These are phyloP conservation scores for Sphenodon punctatus DNA, from an alignment of 2,797 vertebrate genomes.

Conservation along the genomic window DNA sequence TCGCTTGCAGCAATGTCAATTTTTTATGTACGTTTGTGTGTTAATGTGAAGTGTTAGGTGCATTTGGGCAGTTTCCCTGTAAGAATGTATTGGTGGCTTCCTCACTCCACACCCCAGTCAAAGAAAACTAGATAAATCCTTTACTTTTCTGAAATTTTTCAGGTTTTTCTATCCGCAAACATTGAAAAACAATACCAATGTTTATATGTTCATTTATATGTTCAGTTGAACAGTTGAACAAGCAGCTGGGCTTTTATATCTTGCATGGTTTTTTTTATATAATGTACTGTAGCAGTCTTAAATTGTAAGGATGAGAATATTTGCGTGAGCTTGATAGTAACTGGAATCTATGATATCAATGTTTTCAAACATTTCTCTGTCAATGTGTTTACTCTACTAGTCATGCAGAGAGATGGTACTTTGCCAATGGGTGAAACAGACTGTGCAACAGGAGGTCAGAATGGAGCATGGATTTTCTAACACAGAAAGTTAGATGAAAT, in stretches of 20 bases:
- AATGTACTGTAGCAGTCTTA: neutral
- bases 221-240: constrained; percentile 4
- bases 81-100: neutral
- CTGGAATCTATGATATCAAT: constrained; percentile 36
- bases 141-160: neutral
- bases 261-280: constrained; percentile 3
- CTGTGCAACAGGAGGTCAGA: constrained; percentile 37
- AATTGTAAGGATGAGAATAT: constrained; percentile 24
- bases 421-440: constrained; percentile 44
- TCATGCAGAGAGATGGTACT: constrained; percentile 59
- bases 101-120: neutral
- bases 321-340: constrained; percentile 33
- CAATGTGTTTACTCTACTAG: constrained; percentile 61
- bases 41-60: neutral
- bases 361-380: constrained; percentile 51
- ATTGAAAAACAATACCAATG: neutral
- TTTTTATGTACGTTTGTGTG: neutral
- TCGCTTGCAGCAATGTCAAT: no score
- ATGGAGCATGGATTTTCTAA: constrained; percentile 51
- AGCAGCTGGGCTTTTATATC: neutral
- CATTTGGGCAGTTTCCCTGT: neutral
- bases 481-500: constrained; percentile 48
- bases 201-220: neutral
- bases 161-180: neutral
- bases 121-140: neutral